phyloP scores from a whole-genome alignment of 2,888 invertebrate genomes.

The Stomorhina lunata region DNA sequence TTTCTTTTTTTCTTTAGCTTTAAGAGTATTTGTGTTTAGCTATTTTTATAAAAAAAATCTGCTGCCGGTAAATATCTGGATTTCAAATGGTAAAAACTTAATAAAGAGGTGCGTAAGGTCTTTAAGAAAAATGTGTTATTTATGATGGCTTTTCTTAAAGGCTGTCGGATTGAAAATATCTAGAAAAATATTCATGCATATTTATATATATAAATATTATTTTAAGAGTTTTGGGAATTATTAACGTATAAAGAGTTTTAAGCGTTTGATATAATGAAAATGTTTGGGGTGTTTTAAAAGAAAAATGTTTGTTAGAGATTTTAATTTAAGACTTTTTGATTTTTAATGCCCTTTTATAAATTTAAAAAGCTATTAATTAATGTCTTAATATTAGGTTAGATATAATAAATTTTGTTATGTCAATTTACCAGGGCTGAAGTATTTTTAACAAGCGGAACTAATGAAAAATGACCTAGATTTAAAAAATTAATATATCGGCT shows the following conservation, averaged over 20 bases:
- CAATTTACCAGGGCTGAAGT: too few species aligned
- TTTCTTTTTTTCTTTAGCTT: background rate
- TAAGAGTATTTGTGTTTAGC: background rate
- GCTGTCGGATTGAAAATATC: conserved; percentile 36
- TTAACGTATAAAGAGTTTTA: conserved; percentile 3
- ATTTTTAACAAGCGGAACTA: too few species aligned
- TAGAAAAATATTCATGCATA: background rate
- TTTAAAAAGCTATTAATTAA: too few species aligned
- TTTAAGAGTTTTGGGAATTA: background rate
- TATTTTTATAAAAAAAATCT: background rate
- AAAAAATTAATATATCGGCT: too few species aligned
- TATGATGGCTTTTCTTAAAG: conserved; percentile 56
- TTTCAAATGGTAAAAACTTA: conserved; percentile 48
- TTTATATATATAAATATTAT: background rate
- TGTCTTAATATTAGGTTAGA: too few species aligned
- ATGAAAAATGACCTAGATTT: too few species aligned
- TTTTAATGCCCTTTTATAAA: too few species aligned
- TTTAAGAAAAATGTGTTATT: conserved; percentile 60
- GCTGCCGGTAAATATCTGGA: conserved; percentile 8
- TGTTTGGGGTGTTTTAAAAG: too few species aligned
- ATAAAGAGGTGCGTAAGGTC: conserved; percentile 64
- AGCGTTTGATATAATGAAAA: too few species aligned
- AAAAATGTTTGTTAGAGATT: too few species aligned
- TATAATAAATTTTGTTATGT: too few species aligned
- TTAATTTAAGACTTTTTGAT: too few species aligned